Base-by-base conservation (phyloP, 2,888 invertebrate species). In the Melinaea menophilus region DNA sequence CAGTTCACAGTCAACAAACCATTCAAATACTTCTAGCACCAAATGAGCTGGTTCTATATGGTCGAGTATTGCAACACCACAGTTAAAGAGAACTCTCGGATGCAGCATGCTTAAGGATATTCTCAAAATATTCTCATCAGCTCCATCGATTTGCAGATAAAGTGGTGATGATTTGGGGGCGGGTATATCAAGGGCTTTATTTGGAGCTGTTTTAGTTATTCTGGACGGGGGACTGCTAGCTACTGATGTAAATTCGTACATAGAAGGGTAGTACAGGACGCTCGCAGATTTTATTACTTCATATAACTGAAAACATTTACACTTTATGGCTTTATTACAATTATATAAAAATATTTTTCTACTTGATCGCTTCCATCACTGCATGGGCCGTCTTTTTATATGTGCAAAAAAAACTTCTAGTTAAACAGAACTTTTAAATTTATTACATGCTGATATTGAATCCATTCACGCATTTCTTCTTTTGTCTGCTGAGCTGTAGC, bases 131-230 rank as follows among this genome's bases (percentile, higher is more conserved):
- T 76, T 87, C 4, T 71, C 73, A 4, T 86, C 84, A 0, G 84
- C 81, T 0, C 84, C 78, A 48, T 90, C 88, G 11, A 90, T 78
- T 82, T 88, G 88, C 0, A 90, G 75, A 65, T 90, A 90, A 0
- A 90, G 56, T 0, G 90, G 90, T 2, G 76, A 75, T 1, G 72
- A 69, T 64, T 84, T 86, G 0, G 88, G 80, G 2, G 84, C 84
- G 2, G 61, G 57, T 0, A 88, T 73, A 13, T 89, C 86, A 2
- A 81, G 0, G 0, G 75, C 69, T 63, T 73, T 79, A 46, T 73
- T 76, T 3, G 67, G 55, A 0, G 72, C 57, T 0, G 67, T 61
- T 68, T 83, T 88, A 0, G 79, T 80, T 0, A 79, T 55, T 45
- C 81, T 73, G 0, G 76, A 0, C 0, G 82, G 78, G 0, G 86